A percentile compares a stretch with the other conserved stretches of the same genome.
Evolutionary conservation across 2,113 vertebrate species (phyloP).

Genomic region (Plecturocebus donacophilus): DNA sequence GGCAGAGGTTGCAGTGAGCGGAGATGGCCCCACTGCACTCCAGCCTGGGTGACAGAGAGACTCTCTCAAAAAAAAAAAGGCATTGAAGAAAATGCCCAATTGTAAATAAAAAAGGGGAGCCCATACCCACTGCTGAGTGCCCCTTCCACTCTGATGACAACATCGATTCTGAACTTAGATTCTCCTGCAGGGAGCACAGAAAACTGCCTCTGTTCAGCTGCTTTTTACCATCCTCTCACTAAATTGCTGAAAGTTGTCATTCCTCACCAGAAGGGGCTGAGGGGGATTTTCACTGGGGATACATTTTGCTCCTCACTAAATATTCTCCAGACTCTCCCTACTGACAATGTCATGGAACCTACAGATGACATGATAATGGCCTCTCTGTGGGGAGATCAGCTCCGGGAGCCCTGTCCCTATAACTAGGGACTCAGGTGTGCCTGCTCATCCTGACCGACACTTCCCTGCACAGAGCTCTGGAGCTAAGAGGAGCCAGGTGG

Average conservation of each 20-base stretch:
- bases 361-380: background rate
- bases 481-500: background rate
- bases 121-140: fast-evolving
- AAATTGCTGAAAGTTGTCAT: background rate
- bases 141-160: fast-evolving
- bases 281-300: background rate
- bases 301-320: background rate
- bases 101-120: background rate
- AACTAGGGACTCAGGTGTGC: background rate
- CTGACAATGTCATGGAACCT: background rate
- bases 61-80: background rate
- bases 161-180: too few species aligned
- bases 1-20: too few species aligned
- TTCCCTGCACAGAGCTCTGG: background rate
- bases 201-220: too few species aligned
- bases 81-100: too few species aligned
- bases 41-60: too few species aligned
- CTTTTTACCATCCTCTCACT: background rate
- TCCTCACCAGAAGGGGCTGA: background rate
- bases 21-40: too few species aligned
- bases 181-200: background rate
- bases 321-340: too few species aligned
- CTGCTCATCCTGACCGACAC: background rate
- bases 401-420: background rate
- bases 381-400: background rate